Evolutionary conservation across 2,888 invertebrate genomes (phyloP).

Genomic region (Chesias legatella): DNA sequence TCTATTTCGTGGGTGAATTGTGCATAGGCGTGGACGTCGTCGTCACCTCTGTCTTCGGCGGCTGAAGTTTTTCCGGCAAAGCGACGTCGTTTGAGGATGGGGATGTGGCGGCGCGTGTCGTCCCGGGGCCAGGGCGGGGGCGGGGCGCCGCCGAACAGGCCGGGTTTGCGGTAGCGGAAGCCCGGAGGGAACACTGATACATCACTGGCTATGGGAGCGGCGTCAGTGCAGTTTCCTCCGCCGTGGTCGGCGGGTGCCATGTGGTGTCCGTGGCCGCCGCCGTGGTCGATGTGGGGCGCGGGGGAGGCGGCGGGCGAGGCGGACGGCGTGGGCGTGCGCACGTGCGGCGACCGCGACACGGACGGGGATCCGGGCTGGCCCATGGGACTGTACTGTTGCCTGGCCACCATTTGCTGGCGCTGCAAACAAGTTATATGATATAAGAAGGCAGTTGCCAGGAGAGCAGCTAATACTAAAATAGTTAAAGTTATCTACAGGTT

Average conservation of each 20-base stretch:
- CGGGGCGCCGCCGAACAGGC: constrained; percentile 83
- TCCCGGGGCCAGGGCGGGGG: constrained; percentile 79
- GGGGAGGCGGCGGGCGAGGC: constrained; percentile 69
- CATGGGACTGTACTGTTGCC: constrained; percentile 76
- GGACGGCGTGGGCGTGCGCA: constrained; percentile 61
- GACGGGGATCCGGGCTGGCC: constrained; percentile 80
- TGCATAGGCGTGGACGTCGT: constrained; percentile 20
- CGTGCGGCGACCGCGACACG: constrained; percentile 79
- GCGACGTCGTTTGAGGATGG: constrained; percentile 79
- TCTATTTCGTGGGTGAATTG: constrained; percentile 14
- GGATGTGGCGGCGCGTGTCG: constrained; percentile 55
- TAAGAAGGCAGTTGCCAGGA: too few relatives aligned
- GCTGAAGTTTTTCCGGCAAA: constrained; percentile 55
- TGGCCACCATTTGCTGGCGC: constrained; percentile 73
- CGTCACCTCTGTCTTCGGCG: constrained; percentile 37
- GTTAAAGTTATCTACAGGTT: too few relatives aligned
- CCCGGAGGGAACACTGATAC: constrained; percentile 62
- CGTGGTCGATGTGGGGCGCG: constrained; percentile 51
- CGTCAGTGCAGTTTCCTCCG: constrained; percentile 44
- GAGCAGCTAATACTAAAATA: neutral
- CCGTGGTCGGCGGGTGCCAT: constrained; percentile 19
- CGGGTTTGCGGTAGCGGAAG: constrained; percentile 82
- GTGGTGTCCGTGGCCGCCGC: constrained; percentile 56
- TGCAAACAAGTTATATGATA: too few relatives aligned
- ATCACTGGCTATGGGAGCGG: constrained; percentile 60